A percentile compares a stretch with the other conserved stretches of the same genome.
These are phyloP conservation scores for Siphonodentalium dalli DNA, from an alignment of 2,888 invertebrate genomes.

Conservation along the genomic window DNA sequence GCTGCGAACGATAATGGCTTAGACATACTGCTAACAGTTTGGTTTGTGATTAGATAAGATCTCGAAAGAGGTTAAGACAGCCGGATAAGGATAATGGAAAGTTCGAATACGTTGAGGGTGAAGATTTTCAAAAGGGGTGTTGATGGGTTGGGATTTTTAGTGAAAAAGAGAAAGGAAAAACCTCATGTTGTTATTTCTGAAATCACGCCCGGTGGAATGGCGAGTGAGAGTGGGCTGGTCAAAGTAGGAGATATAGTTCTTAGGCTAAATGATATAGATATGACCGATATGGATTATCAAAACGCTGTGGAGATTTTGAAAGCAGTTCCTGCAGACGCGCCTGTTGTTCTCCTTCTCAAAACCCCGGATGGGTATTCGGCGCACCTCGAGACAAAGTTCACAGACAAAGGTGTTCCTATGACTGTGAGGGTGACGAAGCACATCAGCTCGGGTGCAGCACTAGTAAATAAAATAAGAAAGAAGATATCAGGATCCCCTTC, in stretches of 20 bases:
- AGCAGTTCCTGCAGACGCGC: slow-evolving; percentile 41
- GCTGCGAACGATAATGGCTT: too few relatives aligned
- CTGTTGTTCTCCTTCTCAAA: slow-evolving; percentile 50
- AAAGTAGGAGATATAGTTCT: slow-evolving; percentile 59
- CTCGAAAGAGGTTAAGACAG: too few relatives aligned
- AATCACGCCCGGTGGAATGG: slow-evolving; percentile 54
- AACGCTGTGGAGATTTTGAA: slow-evolving; percentile 47
- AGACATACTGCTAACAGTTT: too few relatives aligned
- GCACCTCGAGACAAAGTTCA: slow-evolving; percentile 55
- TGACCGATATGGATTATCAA: slow-evolving; percentile 54
- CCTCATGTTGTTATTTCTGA: slow-evolving; percentile 54
- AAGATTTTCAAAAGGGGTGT: slow-evolving; percentile 49
- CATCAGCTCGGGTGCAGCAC: too few relatives aligned
- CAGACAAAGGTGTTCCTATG: slow-evolving; percentile 49
- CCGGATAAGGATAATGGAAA: too few relatives aligned
- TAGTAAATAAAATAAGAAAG: too few relatives aligned
- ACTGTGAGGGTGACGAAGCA: slow-evolving; percentile 56
- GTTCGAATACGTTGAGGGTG: too few relatives aligned
- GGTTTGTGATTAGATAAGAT: too few relatives aligned
- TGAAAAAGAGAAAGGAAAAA: slow-evolving; percentile 47
- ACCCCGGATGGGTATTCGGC: slow-evolving; percentile 57
- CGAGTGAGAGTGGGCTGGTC: slow-evolving; percentile 56
- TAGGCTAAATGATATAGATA: slow-evolving; percentile 53
- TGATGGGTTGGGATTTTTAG: slow-evolving; percentile 57
- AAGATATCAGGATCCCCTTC: too few relatives aligned